Conservation (phyloP, 2,888 invertebrate genomes). For the Pediacus dermestoides region DNA sequence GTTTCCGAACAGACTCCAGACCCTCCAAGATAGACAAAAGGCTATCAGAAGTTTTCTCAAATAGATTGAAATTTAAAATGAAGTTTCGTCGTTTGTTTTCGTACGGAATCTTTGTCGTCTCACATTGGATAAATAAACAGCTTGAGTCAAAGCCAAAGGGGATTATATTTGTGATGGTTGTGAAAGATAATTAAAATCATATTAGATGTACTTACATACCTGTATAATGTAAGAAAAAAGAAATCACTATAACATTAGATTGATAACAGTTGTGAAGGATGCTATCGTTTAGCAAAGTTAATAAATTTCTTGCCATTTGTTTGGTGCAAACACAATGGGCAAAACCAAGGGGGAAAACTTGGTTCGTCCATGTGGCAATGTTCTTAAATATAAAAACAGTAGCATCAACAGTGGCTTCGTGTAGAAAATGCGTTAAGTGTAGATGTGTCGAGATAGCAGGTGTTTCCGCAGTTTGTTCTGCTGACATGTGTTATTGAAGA, state of each 20-base stretch:
- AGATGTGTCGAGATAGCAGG: constrained; percentile 30
- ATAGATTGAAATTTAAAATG: constrained; percentile 40
- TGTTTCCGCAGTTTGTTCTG: constrained; percentile 33
- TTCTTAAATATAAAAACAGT: constrained; percentile 9
- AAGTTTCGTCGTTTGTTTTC: constrained; percentile 33
- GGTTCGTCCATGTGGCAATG: too few species aligned
- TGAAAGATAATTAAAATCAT: too few species aligned
- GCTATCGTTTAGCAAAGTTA: too few species aligned
- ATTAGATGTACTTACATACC: too few species aligned
- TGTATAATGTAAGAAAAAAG: too few species aligned
- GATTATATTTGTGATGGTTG: too few species aligned
- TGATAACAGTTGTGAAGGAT: too few species aligned
- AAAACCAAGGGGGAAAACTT: too few species aligned
- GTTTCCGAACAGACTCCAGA: constrained; percentile 25
- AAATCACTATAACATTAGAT: too few species aligned
- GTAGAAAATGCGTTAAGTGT: constrained; percentile 22
- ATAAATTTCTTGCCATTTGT: too few species aligned
- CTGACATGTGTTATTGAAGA: constrained; percentile 36
- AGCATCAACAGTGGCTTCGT: not conserved
- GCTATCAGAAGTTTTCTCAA: constrained; percentile 37
- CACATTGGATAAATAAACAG: constrained; percentile 20
- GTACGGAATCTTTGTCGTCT: constrained; percentile 25
- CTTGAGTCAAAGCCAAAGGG: too few species aligned
- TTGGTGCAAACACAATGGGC: too few species aligned
- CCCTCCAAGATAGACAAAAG: constrained; percentile 38